phyloP scores from a whole-genome alignment of 2,888 invertebrate genomes.

The Tholera decimalis region DNA sequence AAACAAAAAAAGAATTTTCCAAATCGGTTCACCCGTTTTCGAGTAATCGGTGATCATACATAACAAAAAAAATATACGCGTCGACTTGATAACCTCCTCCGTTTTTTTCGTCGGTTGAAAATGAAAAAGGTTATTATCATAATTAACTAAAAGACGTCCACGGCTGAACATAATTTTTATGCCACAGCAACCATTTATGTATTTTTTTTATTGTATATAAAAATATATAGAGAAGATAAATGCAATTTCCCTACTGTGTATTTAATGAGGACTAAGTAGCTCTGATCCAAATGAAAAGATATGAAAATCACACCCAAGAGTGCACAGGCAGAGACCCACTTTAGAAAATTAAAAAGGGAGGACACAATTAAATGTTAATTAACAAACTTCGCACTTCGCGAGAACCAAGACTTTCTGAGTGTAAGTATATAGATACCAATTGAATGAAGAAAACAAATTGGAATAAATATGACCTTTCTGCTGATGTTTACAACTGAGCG shows the following conservation, averaged over 20 bases:
- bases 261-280: slow-evolving; percentile 2
- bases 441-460: not conserved
- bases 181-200: not conserved
- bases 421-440: slow-evolving; percentile 13
- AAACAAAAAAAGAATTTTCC: too few relatives aligned
- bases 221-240: slow-evolving; percentile 3
- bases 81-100: too few relatives aligned
- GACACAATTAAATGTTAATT: slow-evolving; percentile 46
- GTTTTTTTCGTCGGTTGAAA: too few relatives aligned
- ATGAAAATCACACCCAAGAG: slow-evolving; percentile 45
- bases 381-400: slow-evolving; percentile 44
- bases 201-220: not conserved
- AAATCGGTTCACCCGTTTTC: too few relatives aligned
- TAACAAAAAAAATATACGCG: too few relatives aligned
- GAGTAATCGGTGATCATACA: too few relatives aligned
- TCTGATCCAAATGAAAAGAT: slow-evolving; percentile 28
- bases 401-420: slow-evolving; percentile 23
- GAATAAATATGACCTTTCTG: slow-evolving; percentile 3
- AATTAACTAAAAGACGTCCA: not conserved
- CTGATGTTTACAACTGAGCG: not conserved
- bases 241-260: not conserved
- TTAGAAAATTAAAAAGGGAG: slow-evolving; percentile 46
- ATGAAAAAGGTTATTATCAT: not conserved
- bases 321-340: slow-evolving; percentile 31
- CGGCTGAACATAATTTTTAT: not conserved